A percentile compares a stretch with the other conserved stretches of the same genome.
phyloP scores from a whole-genome alignment of 2,797 vertebrate genomes.

The Bufotes viridis region DNA sequence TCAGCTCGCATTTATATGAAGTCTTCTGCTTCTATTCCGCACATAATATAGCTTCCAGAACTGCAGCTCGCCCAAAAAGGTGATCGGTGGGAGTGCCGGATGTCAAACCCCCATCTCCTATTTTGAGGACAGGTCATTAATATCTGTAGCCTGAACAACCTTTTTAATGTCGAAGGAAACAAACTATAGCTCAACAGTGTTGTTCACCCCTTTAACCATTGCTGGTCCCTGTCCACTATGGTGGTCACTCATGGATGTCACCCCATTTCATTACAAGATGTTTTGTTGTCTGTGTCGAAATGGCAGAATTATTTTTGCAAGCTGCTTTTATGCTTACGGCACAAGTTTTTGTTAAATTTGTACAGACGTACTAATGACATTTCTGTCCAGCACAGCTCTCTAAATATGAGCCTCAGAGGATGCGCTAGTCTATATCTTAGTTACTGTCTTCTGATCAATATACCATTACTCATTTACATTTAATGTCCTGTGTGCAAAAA shows the following conservation, averaged over 20 bases:
- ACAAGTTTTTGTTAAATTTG: not conserved
- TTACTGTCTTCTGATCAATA: not conserved
- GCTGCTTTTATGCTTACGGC: not conserved
- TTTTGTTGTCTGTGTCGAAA: not conserved
- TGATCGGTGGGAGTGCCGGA: too few species aligned
- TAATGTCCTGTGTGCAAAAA: not conserved
- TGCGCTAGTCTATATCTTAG: not conserved
- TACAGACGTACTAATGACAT: not conserved
- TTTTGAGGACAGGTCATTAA: too few species aligned
- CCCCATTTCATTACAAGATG: not conserved
- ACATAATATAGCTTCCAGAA: too few species aligned
- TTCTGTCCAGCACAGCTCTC: not conserved
- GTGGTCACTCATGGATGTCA: not conserved
- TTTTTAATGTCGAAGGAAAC: too few species aligned
- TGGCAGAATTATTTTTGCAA: not conserved
- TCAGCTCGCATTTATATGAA: too few species aligned
- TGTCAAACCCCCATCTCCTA: too few species aligned
- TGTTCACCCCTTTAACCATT: not conserved
- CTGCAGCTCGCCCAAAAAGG: too few species aligned
- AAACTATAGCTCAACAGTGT: too few species aligned
- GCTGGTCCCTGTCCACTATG: not conserved
- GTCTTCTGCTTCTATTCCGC: too few species aligned
- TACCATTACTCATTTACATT: not conserved
- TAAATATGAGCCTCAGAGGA: not conserved
- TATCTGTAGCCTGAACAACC: too few species aligned